These are phyloP conservation scores for Tetheella fluctuosa DNA, from an alignment of 2,888 invertebrate species.

Conservation along the genomic window DNA sequence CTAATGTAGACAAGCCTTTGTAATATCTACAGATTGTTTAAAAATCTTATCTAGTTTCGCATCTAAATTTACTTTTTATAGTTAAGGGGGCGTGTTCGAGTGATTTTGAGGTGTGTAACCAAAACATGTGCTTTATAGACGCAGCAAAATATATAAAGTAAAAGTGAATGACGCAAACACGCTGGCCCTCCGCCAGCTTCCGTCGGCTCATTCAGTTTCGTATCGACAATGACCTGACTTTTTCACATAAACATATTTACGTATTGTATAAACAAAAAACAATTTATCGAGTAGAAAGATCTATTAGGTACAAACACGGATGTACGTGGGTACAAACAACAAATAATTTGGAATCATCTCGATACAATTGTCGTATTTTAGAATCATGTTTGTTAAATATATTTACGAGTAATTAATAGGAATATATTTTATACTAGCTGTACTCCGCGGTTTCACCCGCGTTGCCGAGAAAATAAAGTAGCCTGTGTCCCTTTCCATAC, in stretches of 20 bases:
- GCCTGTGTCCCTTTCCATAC: too few species aligned
- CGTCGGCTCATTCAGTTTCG: slow-evolving; percentile 74
- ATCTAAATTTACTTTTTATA: background rate
- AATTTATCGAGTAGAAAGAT: background rate
- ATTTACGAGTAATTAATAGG: too few species aligned
- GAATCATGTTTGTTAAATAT: too few species aligned
- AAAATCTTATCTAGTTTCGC: background rate
- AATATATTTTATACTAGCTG: too few species aligned
- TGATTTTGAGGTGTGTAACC: slow-evolving; percentile 21
- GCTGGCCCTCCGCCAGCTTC: slow-evolving; percentile 73
- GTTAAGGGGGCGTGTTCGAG: slow-evolving; percentile 4
- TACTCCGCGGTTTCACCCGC: too few species aligned
- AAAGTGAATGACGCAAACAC: slow-evolving; percentile 69
- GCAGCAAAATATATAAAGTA: slow-evolving; percentile 52
- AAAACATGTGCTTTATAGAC: slow-evolving; percentile 48
- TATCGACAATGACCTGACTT: slow-evolving; percentile 79
- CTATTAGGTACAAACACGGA: too few species aligned
- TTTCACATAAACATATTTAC: slow-evolving; percentile 27
- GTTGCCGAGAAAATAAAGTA: too few species aligned
- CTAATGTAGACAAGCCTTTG: too few species aligned
- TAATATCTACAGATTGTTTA: too few species aligned
- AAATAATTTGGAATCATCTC: too few species aligned
- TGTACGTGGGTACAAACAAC: too few species aligned
- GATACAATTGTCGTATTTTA: too few species aligned
- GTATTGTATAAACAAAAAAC: slow-evolving; percentile 6